Base-by-base conservation (phyloP, 2,888 invertebrate genomes). In the Salpingus planirostris region DNA sequence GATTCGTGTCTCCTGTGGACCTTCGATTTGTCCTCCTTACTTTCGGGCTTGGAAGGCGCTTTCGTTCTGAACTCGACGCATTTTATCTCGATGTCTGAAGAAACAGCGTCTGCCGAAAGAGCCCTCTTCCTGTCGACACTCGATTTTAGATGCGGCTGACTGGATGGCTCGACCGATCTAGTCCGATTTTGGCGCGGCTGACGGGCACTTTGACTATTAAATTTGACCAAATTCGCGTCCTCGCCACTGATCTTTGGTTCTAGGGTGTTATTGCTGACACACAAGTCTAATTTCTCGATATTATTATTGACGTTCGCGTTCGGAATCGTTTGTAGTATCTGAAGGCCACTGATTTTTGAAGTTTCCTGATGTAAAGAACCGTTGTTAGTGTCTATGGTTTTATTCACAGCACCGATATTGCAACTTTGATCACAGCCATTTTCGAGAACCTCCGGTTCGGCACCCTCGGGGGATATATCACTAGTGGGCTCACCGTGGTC, bases 101-200 rank as follows among this genome's bases (percentile, higher is more conserved):
- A 31, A 29, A 46, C 42, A 11, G 43, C 36, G 40, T 60, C 60
- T 6, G 50, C 57, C 14, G 58, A 60, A 38, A 56, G 47, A 2
- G 59, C 49, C 24, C 61, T 44, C 40, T 60, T 60, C n/a, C n/a
- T n/a, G n/a, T n/a, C n/a, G 11, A 47, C 28, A 7, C 55, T 54
- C 31, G 44, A 50, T 22, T 36, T 46, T n/a, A n/a, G n/a, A n/a
- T n/a, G n/a, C 13, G 44, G 46, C 28, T 43, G 42, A 11, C 44
- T 48, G 14, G 40, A 22, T 12, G 41, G 39, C 30, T 59, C 61
- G 10, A 60, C 55, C 14, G 61, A 60, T 38, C 57, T 49, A 25
- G 59, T 59, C 36, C 60, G 52, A 22, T 44, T 38, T 36, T 55
- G 57, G 32, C 54, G 47, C n/a, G n/a, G n/a, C n/a, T n/a, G n/a